phyloP scores from a whole-genome alignment of 2,888 invertebrate genomes.

The Esperia sulphurella region DNA sequence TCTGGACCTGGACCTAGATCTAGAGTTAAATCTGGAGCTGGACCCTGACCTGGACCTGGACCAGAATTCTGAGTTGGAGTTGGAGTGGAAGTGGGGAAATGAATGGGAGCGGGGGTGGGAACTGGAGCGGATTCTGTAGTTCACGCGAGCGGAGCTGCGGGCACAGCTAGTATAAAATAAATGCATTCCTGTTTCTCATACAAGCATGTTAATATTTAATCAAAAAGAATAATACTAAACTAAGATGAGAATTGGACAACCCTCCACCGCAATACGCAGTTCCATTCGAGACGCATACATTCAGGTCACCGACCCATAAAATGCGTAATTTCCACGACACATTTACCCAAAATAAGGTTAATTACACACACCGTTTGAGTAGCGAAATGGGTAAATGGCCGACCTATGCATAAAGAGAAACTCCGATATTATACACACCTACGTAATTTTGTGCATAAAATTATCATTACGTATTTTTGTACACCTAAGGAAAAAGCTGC shows the following conservation, averaged over 20 bases:
- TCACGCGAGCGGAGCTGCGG: no score
- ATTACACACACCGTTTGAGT: slow-evolving; percentile 17
- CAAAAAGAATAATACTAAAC: background rate
- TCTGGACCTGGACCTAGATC: no score
- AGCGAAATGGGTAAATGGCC: slow-evolving; percentile 17
- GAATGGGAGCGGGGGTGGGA: no score
- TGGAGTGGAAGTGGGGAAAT: no score
- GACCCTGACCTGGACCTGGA: no score
- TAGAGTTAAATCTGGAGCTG: no score
- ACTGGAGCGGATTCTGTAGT: no score
- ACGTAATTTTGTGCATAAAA: slow-evolving; percentile 18
- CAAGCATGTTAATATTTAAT: background rate
- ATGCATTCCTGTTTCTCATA: no score
- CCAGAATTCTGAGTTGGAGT: no score
- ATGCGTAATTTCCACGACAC: slow-evolving; percentile 13
- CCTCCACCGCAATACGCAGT: background rate
- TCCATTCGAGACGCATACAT: background rate
- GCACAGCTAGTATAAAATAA: no score
- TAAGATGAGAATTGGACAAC: background rate
- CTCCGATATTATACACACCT: background rate
- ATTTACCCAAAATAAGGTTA: slow-evolving; percentile 20
- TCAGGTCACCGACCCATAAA: slow-evolving; percentile 7
- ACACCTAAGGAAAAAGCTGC: slow-evolving; percentile 3
- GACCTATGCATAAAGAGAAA: background rate
- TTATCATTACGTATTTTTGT: slow-evolving; percentile 14